A percentile compares a stretch with the other conserved stretches of the same genome.
These are phyloP conservation scores for Pholis gunnellus DNA, from an alignment of 2,113 vertebrate genomes.

Conservation along the genomic window DNA sequence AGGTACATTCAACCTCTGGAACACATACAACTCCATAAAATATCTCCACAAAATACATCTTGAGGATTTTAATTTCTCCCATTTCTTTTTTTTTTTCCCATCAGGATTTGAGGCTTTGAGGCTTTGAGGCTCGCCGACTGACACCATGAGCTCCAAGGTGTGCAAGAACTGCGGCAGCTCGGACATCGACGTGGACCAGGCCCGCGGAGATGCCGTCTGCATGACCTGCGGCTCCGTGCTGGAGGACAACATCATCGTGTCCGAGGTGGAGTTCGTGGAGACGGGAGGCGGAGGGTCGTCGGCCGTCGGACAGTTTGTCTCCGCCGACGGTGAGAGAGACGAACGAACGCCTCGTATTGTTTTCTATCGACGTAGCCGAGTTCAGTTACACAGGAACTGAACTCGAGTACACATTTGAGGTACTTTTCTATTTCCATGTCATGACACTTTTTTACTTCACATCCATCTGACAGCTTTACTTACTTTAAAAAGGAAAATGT, in stretches of 20 bases:
- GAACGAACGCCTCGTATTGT: too few species aligned
- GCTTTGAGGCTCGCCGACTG: not conserved
- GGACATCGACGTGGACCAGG: conserved; percentile 92
- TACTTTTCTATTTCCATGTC: too few species aligned
- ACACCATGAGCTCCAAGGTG: conserved; percentile 86
- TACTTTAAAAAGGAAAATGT: too few species aligned
- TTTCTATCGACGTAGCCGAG: too few species aligned
- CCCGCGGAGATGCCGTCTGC: conserved; percentile 93
- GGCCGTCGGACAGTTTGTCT: conserved; percentile 94
- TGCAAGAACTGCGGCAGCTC: conserved; percentile 90
- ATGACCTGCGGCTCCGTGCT: conserved; percentile 95
- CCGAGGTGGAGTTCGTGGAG: conserved; percentile 96
- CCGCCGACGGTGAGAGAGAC: conserved; percentile 86
- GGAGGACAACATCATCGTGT: conserved; percentile 98
- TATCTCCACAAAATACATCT: not conserved
- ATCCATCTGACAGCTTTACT: too few species aligned
- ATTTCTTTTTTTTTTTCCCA: not conserved
- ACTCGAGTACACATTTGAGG: too few species aligned
- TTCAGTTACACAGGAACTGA: too few species aligned
- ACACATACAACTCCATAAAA: not conserved
- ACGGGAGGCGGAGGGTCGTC: conserved; percentile 92
- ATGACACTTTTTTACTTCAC: too few species aligned
- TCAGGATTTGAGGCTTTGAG: conserved; percentile 27
- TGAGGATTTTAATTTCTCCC: not conserved
- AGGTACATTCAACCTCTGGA: not conserved